Percentiles rank a stretch among this genome's conserved stretches.
These are phyloP conservation scores for Chauna torquata DNA, from an alignment of 2,113 vertebrate genomes.

Conservation along the genomic window DNA sequence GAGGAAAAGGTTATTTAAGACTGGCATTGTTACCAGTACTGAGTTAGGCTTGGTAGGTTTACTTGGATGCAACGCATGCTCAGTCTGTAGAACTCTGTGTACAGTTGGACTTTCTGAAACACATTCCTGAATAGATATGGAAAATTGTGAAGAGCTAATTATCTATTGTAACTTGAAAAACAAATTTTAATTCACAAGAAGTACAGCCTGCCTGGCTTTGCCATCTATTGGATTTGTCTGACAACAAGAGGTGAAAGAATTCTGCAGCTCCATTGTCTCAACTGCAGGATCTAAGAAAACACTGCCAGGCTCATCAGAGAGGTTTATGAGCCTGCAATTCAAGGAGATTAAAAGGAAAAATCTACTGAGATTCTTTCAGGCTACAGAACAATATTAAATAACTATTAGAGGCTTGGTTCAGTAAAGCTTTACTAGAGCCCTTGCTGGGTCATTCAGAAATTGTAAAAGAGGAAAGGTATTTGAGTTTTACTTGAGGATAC, in stretches of 20 bases:
- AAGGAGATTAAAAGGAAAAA: slow-evolving; percentile 82
- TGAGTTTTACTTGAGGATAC: slow-evolving; percentile 78
- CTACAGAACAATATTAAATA: slow-evolving; percentile 84
- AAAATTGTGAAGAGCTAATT: slow-evolving; percentile 17
- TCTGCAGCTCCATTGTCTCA: slow-evolving; percentile 79
- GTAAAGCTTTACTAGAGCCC: slow-evolving; percentile 80
- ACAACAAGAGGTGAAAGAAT: slow-evolving; percentile 80
- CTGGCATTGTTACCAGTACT: background rate
- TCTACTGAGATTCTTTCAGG: slow-evolving; percentile 80
- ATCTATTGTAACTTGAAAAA: slow-evolving; percentile 43
- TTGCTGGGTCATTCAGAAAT: slow-evolving; percentile 81
- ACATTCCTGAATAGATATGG: background rate
- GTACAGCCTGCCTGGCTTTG: slow-evolving; percentile 64
- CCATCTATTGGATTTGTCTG: slow-evolving; percentile 74
- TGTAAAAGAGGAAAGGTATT: slow-evolving; percentile 77
- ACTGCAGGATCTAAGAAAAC: slow-evolving; percentile 79
- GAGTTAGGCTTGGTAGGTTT: fast-evolving
- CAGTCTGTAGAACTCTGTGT: background rate
- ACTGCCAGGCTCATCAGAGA: slow-evolving; percentile 79
- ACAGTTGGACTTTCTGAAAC: background rate
- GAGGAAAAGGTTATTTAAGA: background rate
- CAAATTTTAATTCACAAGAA: slow-evolving; percentile 61
- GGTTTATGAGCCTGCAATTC: slow-evolving; percentile 83
- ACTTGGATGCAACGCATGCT: fast-evolving
- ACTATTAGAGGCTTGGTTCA: slow-evolving; percentile 82